phyloP scores from a whole-genome alignment of 2,888 invertebrate species.

The Trisateles emortualis region DNA sequence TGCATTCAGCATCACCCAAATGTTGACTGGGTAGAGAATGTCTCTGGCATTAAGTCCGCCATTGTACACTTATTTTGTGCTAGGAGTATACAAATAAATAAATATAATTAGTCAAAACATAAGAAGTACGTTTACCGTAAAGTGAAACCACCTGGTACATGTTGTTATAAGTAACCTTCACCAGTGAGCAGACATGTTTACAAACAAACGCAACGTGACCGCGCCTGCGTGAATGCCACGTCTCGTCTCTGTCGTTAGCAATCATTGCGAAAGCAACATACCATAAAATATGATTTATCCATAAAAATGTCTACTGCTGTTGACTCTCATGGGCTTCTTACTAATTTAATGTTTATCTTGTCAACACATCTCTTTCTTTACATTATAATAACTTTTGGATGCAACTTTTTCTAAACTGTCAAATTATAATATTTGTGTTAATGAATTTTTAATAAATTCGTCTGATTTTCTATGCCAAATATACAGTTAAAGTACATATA shows the following conservation, averaged over 20 bases:
- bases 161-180: slow-evolving; percentile 58
- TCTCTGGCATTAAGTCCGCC: no score
- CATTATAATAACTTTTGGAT: no score
- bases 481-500: no score
- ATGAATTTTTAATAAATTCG: no score
- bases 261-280: slow-evolving; percentile 37
- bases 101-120: slow-evolving; percentile 31
- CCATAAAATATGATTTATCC: slow-evolving; percentile 24
- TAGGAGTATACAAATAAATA: neutral
- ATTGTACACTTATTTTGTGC: no score
- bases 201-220: slow-evolving; percentile 69
- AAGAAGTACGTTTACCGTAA: slow-evolving; percentile 28
- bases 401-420: no score
- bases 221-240: slow-evolving; percentile 59
- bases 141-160: slow-evolving; percentile 40
- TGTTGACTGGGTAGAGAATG: no score
- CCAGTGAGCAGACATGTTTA: slow-evolving; percentile 61
- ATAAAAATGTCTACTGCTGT: slow-evolving; percentile 4
- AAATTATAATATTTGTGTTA: no score
- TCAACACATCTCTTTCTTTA: no score
- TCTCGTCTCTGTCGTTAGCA: slow-evolving; percentile 39
- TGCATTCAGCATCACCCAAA: no score
- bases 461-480: no score
- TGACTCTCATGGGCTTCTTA: neutral
- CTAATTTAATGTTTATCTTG: no score